Base-by-base conservation (phyloP, 2,888 invertebrate species). In the Poecilobothrus nobilitatus region DNA sequence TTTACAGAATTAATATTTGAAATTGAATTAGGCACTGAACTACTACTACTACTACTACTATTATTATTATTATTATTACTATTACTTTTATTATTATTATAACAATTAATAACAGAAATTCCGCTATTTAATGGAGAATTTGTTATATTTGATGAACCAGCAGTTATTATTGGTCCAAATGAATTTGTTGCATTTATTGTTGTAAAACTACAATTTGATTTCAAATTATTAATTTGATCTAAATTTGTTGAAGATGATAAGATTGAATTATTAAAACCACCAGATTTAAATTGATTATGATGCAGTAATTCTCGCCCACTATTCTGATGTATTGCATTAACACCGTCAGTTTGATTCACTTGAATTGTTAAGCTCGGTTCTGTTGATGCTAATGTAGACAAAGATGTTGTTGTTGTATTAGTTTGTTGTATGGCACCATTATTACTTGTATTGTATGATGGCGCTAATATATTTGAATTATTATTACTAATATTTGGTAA, bases 301-400 rank as follows among this genome's bases (percentile, higher is more conserved):
- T 12, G 53, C 53, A 12, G 18, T n/a, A 12, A 27, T 53, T 68
- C 72, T 66, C 70, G 73, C 71, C 65, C 72, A 68, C 68, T 72
- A 72, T 71, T 76, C 68, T 76, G 53, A 27, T 18, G 53, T 10
- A 22, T 73, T 67, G 73, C 71, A 62, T 68, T 72, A 67, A 70
- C 73, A 71, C 65, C 72, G 67, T 68, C 72, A 72, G 71, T 75
- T 68, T 76, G 79, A 75, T 80, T 81, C 70, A 81, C 81, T 76
- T 82, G 80, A 74, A 82, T 81, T 70, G 80, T 82, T 72, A 82
- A 75, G 74, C 80, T 81, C 65, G 80, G 78, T 72, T 63, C 63
- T 27, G 63, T 15, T 63, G 63, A 22, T 22, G 63, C 10, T 63
- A 22, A 4, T 22, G 22, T 27, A 27, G 63, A 15, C 1, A 27